phyloP scores from a whole-genome alignment of 2,888 invertebrate species.

The Amaurobius ferox region DNA sequence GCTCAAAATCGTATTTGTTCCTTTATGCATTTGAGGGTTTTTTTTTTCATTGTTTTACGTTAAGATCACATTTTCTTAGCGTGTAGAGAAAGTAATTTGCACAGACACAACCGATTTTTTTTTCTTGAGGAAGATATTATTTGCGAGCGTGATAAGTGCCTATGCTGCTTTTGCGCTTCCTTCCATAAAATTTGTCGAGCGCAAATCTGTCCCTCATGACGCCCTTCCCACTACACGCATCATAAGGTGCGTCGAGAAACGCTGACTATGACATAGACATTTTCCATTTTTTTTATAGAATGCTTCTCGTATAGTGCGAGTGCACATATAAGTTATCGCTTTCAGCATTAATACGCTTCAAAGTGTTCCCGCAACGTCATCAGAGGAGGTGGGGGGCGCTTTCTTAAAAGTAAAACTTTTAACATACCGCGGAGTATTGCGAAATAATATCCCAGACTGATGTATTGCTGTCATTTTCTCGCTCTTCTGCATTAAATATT shows the following conservation, averaged over 20 bases:
- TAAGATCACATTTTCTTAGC: too few relatives aligned
- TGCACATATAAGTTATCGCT: background rate
- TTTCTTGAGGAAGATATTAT: constrained; percentile 15
- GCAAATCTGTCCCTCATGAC: background rate
- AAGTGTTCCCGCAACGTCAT: background rate
- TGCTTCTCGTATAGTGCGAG: background rate
- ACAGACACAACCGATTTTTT: background rate
- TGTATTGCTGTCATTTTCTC: background rate
- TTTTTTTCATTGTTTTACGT: too few relatives aligned
- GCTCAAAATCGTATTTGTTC: too few relatives aligned
- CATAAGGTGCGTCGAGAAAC: constrained; percentile 31
- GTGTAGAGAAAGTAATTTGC: too few relatives aligned
- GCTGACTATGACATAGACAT: constrained; percentile 16
- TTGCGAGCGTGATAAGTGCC: constrained; percentile 5
- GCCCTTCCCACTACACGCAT: constrained; percentile 10
- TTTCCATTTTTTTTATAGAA: background rate
- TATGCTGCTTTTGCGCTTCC: background rate
- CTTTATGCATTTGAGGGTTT: too few relatives aligned
- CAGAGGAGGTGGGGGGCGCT: background rate
- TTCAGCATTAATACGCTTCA: background rate
- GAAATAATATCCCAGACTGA: background rate
- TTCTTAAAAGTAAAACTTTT: background rate
- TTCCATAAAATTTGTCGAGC: background rate
- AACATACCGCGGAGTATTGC: background rate
- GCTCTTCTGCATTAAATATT: background rate